Base-by-base conservation (phyloP, 2,888 invertebrate species). In the Mesopsocus fuscifrons region DNA sequence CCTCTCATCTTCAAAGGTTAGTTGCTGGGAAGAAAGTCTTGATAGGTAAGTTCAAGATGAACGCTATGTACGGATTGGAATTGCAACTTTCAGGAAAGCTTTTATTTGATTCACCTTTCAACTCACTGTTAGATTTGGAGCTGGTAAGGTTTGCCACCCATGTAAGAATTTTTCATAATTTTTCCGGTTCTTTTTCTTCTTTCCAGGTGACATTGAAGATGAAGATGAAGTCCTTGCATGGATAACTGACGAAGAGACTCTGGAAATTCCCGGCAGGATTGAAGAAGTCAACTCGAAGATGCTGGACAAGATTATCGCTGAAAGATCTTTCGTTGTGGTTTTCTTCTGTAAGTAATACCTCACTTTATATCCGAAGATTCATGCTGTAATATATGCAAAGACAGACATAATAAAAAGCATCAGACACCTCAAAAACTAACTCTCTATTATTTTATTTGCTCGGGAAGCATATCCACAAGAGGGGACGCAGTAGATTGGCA, bases 171-270 rank as follows among this genome's bases (percentile, higher is more conserved):
- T 43, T 22, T 43, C 6, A 43, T n/a, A 16, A 6, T 43, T 20
- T n/a, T 43, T 43, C n/a, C n/a, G n/a, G n/a, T n/a, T n/a, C n/a
- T 17, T 44, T 43, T 43, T 2, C 44, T 31, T 17, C 16, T 41
- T 50, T 49, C 46, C 57, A 67, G 84, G 89, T 42, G 85, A 89
- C 58, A 70, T 91, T 48, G 78, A 82, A 53, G 88, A 91, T 57
- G 89, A 89, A 62, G 88, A 89, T 55, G 85, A 87, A 59, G 88
- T 91, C 1, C 60, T 91, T 20, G 76, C 84, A 1, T 91, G 91
- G 91, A 64, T 91, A 33, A 88, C 88, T 1, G 87, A 88, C 55
- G 88, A 89, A 57, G 74, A 88, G 49, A 88, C 87, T 3, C 63
- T 89, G 8, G 85, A 89, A 61, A 84, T 88, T 54, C 88, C 88